Base-by-base conservation (phyloP, 1,140 invertebrate species). In the Drosophila bipectinata region DNA sequence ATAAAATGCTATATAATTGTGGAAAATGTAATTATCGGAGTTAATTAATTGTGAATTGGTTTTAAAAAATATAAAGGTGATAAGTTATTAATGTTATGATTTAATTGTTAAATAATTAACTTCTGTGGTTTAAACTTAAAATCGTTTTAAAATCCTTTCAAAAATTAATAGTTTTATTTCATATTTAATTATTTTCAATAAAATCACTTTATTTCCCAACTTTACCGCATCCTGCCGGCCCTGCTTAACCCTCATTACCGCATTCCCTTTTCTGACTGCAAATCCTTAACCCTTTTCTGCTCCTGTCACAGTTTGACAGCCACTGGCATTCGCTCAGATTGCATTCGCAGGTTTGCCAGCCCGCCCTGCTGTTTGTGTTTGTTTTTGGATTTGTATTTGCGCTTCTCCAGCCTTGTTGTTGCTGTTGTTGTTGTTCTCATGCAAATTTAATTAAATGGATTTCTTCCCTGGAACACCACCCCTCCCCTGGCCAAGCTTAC, bases 281-380 rank as follows among this genome's bases (percentile, higher is more conserved):
- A 47, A 49, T 69, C 32, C 67, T 57, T 69, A 57, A 69, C 41
- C 52, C 67, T 67, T 69, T 18, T 15, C 24, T 14, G 7, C 34
- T 44, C 18, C 71, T 75, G 71, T 75, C 59, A 77, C 67, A 81
- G 78, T 79, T 79, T 79, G 77, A 80, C 63, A 76, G 62, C 51
- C 34, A 79, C 77, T 75, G 76, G 57, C 77, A 77, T 52, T 28
- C 26, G 26, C 26, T 79, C 77, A 61, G 57, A 64, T 80, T 75
- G 59, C 55, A 58, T 51, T 48, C 30, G 47, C 62, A 44, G 49
- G 51, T 56, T 67, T 69, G 34, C 15, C 44, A 49, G 18, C 26
- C 51, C 44, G 62, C 14, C 26, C 51, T 32, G 30, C 48, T 77
- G 45, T 28, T 66, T 59, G 52, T 37, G 32, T 54, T 63, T 62